Percentiles rank a stretch among this genome's conserved stretches.
Conservation (phyloP, 2,888 invertebrate genomes). For the Podotricha telesiphe region DNA sequence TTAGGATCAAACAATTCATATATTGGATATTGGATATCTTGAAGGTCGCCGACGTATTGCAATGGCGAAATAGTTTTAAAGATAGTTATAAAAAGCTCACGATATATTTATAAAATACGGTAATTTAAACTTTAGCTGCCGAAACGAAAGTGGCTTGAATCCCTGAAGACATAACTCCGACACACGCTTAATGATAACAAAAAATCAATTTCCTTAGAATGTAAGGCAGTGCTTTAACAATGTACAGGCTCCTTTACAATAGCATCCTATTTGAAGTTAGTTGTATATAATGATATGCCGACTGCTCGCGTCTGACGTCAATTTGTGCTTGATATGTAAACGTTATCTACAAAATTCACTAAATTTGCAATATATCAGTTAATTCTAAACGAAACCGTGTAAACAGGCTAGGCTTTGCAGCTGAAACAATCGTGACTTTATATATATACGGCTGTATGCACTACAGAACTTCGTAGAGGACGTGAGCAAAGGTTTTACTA, state of each 20-base stretch:
- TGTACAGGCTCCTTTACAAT: slow-evolving; percentile 37
- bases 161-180: slow-evolving; percentile 56
- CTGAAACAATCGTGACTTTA: slow-evolving; percentile 30
- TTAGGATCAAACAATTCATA: slow-evolving; percentile 48
- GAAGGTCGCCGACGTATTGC: slow-evolving; percentile 49
- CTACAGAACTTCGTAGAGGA: slow-evolving; percentile 27
- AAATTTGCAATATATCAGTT: slow-evolving; percentile 39
- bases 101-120: slow-evolving; percentile 57
- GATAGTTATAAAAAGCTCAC: slow-evolving; percentile 74
- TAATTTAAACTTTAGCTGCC: slow-evolving; percentile 50
- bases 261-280: slow-evolving; percentile 46
- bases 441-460: slow-evolving; percentile 22
- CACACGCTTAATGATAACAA: slow-evolving; percentile 57
- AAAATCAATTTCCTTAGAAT: slow-evolving; percentile 66
- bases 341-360: slow-evolving; percentile 40
- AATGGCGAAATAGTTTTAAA: slow-evolving; percentile 62
- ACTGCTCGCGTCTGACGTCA: slow-evolving; percentile 58
- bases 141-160: slow-evolving; percentile 40
- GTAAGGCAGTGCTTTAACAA: slow-evolving; percentile 79
- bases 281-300: slow-evolving; percentile 73
- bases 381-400: slow-evolving; percentile 41
- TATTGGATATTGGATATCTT: slow-evolving; percentile 46
- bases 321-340: slow-evolving; percentile 78
- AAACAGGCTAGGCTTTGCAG: slow-evolving; percentile 41
- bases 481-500: slow-evolving; percentile 36